Percentiles rank a stretch among this genome's conserved stretches.
These are phyloP conservation scores for Heterotilapia buettikoferi DNA, from an alignment of 2,113 vertebrate species.

Conservation along the genomic window DNA sequence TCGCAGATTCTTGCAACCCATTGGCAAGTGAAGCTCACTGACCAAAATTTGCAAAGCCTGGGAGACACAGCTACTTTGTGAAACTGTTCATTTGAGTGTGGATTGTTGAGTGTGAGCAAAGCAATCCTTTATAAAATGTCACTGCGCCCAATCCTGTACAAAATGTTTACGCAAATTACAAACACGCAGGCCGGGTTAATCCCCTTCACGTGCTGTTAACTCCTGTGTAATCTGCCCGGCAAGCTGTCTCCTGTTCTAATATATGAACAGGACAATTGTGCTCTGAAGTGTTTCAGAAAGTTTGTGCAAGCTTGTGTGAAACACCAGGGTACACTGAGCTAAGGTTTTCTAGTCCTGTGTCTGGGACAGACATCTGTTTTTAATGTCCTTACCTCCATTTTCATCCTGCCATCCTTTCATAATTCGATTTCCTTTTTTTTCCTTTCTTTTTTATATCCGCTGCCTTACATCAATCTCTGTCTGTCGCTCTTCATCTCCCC, in stretches of 20 bases:
- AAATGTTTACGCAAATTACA: not conserved
- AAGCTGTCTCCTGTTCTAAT: not conserved
- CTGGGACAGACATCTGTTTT: conserved; percentile 26
- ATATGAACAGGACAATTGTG: not conserved
- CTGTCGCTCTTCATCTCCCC: not conserved
- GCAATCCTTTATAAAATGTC: not conserved
- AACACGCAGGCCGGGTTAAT: not conserved
- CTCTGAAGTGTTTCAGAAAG: conserved; percentile 4
- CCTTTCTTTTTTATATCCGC: not conserved
- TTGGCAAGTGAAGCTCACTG: not conserved
- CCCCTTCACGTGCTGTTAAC: not conserved
- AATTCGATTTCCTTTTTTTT: not conserved
- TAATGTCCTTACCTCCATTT: not conserved
- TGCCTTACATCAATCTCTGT: not conserved
- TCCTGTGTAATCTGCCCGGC: not conserved
- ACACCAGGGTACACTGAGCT: not conserved
- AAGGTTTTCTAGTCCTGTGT: not conserved
- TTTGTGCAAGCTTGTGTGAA: not conserved
- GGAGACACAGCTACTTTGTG: not conserved
- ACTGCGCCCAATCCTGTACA: not conserved
- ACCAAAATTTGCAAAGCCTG: not conserved
- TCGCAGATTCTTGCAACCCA: not conserved
- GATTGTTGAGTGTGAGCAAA: not conserved
- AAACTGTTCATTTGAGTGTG: not conserved
- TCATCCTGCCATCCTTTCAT: conserved; percentile 12